Conservation (phyloP, 2,113 vertebrate genomes). For the Datnioides undecimradiatus region DNA sequence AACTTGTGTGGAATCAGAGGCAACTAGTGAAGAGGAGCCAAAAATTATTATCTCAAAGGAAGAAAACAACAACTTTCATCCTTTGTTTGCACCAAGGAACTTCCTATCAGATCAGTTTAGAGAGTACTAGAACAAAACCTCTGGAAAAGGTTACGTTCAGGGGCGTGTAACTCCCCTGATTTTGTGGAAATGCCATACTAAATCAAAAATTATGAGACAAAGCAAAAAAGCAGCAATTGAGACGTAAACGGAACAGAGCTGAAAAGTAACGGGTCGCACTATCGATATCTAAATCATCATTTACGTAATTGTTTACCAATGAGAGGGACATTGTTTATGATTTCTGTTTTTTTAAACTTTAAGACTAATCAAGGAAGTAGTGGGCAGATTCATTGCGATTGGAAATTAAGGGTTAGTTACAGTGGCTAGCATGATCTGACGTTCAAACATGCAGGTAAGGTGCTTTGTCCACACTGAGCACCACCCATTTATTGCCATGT, state of each 20-base stretch:
- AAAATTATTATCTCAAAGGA: neutral
- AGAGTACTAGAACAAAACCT: too few relatives aligned
- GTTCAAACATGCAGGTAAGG: conserved; percentile 19
- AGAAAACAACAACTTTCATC: neutral
- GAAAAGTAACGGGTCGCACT: too few relatives aligned
- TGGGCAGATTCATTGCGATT: neutral
- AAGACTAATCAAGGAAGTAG: neutral
- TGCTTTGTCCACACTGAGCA: conserved; percentile 28
- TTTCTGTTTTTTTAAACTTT: neutral
- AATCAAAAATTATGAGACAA: neutral
- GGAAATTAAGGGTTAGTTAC: too few relatives aligned
- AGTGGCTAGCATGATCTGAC: neutral
- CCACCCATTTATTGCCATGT: neutral
- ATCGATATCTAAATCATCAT: too few relatives aligned
- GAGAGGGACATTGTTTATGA: too few relatives aligned
- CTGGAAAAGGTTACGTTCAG: too few relatives aligned
- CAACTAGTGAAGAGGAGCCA: neutral
- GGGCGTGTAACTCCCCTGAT: neutral
- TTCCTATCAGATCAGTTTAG: neutral
- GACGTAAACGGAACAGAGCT: neutral
- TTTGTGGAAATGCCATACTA: too few relatives aligned
- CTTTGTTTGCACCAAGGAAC: neutral
- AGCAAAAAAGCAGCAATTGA: neutral
- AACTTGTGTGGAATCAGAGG: conserved; percentile 27
- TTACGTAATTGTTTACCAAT: neutral